A percentile compares a stretch with the other conserved stretches of the same genome.
Evolutionary conservation across 2,888 invertebrate genomes (phyloP).

Genomic region (Lapara coniferarum): DNA sequence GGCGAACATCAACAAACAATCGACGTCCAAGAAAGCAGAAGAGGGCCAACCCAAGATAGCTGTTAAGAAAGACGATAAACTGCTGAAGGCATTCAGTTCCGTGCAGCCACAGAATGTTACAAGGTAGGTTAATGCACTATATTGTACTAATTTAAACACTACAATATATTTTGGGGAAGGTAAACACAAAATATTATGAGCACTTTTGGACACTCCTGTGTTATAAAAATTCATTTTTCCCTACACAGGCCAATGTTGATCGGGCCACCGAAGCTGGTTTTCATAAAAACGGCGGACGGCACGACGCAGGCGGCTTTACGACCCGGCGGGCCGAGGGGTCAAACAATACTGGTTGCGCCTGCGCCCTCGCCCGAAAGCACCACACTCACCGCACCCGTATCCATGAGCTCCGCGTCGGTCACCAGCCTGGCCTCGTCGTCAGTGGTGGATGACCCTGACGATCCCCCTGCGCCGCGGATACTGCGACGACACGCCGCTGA

Average conservation of each 20-base stretch:
- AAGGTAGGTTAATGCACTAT: slow-evolving; percentile 48
- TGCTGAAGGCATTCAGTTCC: slow-evolving; percentile 71
- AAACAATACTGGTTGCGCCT: slow-evolving; percentile 75
- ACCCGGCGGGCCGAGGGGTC: slow-evolving; percentile 69
- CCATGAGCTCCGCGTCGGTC: slow-evolving; percentile 43
- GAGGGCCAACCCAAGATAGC: slow-evolving; percentile 65
- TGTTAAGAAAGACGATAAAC: slow-evolving; percentile 79
- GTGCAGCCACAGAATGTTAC: slow-evolving; percentile 62
- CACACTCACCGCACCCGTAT: slow-evolving; percentile 36
- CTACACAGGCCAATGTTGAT: slow-evolving; percentile 76
- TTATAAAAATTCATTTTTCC: slow-evolving; percentile 1
- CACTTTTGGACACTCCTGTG: not conserved
- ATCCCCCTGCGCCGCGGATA: slow-evolving; percentile 59
- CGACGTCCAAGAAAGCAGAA: slow-evolving; percentile 60
- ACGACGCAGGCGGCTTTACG: slow-evolving; percentile 66
- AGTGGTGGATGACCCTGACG: slow-evolving; percentile 56
- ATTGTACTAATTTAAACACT: no score
- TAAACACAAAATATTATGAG: no score
- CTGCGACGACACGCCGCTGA: slow-evolving; percentile 63
- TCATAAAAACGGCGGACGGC: slow-evolving; percentile 77
- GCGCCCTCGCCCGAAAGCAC: slow-evolving; percentile 52
- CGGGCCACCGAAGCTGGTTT: slow-evolving; percentile 78
- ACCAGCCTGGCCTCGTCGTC: slow-evolving; percentile 42
- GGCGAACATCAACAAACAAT: slow-evolving; percentile 59
- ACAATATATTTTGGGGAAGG: no score